Evolutionary conservation across 2,797 vertebrate species (phyloP), one percentile per base, ranked within the genome.

Genomic region (Enteromius mattozi): DNA sequence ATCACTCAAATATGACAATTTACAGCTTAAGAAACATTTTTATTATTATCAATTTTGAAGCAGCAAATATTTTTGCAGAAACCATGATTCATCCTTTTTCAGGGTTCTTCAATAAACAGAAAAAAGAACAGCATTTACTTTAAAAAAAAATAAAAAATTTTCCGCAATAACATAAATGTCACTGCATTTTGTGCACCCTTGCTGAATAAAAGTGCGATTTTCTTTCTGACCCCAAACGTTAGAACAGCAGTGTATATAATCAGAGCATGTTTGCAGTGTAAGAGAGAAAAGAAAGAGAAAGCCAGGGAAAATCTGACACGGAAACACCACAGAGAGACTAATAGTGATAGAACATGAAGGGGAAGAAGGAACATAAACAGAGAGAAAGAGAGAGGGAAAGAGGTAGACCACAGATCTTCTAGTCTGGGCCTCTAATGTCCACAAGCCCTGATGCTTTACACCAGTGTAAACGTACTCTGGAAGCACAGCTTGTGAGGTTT

Each of bases 231-330:
- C 87, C 92, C 49, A 56, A 54, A 14, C 1, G 6, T 75, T 54
- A 35, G 30, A 93, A 93, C 87, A 89, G 92, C 93, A 89, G 92
- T 74, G 81, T 87, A 89, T 87, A 91, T 45, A 45, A 45, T 92
- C 76, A 88, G 91, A 91, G 68, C 80, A 88, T 92, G 89, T 90
- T 91, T 90, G 90, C 88, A 90, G 90, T 89, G 90, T 92, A 35
- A 68, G 66, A 37, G 61, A 51, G 49, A 71, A 27, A 71, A 33
- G 61, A 75, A 75, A 75, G 30, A 51, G 30, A 71, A 47, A 47
- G 24, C 24, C 69, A 17, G 63, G 27, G 63, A 81, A 81, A 51
- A 81, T 40, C 66, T 71, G 80, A 71, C 35, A 71, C 33, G n/a
- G 56, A 37, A 74, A 74, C 63, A 59, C 61, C 21, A 3, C 47